Evolutionary conservation across 2,113 vertebrate genomes (phyloP).

Genomic region (Alligator sinensis): DNA sequence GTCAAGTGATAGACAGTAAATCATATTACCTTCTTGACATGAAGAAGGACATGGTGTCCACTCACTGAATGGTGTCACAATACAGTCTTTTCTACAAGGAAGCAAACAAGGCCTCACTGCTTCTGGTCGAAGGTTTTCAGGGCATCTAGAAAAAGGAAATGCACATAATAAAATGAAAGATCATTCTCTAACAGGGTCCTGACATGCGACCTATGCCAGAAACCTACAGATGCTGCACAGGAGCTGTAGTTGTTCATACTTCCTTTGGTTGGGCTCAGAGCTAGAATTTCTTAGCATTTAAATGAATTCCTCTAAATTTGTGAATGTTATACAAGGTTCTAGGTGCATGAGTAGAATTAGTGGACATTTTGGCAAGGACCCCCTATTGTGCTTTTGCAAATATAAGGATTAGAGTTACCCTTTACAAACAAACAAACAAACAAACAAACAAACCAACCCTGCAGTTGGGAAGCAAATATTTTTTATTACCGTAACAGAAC

Average conservation of each 20-base stretch:
- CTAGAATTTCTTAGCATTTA: constrained; percentile 14
- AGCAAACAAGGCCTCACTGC: constrained; percentile 91
- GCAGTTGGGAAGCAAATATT: neutral
- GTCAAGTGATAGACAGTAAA: neutral
- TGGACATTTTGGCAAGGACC: neutral
- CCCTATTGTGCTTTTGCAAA: neutral
- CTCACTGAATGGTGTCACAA: constrained; percentile 91
- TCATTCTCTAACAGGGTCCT: neutral
- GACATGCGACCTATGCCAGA: neutral
- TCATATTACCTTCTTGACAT: constrained; percentile 88
- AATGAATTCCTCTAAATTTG: neutral
- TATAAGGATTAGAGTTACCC: neutral
- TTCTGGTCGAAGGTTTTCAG: constrained; percentile 92
- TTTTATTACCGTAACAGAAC: neutral
- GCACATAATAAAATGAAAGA: neutral
- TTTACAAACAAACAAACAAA: neutral
- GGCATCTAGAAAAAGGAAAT: constrained; percentile 82
- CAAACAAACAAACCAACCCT: neutral
- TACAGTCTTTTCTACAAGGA: constrained; percentile 94
- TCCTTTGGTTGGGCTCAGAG: neutral
- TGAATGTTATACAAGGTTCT: neutral
- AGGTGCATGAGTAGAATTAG: neutral
- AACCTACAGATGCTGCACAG: neutral
- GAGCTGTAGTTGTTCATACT: neutral
- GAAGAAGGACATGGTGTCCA: constrained; percentile 89